These are phyloP conservation scores for Cervus canadensis DNA, from an alignment of 2,113 vertebrate genomes.

Conservation along the genomic window DNA sequence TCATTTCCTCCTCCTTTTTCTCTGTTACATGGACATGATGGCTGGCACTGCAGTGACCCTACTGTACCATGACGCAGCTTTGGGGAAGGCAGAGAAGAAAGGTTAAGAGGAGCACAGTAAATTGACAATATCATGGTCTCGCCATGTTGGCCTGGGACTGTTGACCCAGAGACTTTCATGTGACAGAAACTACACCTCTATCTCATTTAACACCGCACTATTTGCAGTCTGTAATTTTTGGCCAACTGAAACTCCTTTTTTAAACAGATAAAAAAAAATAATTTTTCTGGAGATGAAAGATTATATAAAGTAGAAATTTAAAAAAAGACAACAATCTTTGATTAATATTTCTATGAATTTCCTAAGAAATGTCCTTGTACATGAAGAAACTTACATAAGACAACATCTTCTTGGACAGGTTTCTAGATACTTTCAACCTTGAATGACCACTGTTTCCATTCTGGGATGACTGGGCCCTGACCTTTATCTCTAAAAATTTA, in stretches of 20 bases:
- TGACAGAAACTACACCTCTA: not conserved
- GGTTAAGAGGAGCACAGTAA: not conserved
- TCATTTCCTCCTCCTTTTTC: not conserved
- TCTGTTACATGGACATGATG: not conserved
- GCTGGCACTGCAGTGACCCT: not conserved
- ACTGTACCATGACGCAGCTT: not conserved
- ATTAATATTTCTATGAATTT: not conserved
- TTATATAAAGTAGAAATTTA: not conserved
- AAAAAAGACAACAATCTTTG: not conserved
- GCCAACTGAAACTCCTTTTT: not conserved
- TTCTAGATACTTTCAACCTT: not conserved
- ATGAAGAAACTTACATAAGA: not conserved
- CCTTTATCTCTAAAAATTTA: not conserved
- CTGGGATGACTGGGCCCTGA: not conserved
- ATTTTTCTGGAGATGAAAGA: not conserved
- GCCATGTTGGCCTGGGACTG: not conserved
- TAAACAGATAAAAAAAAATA: not conserved
- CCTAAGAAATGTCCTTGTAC: not conserved
- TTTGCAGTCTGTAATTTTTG: not conserved
- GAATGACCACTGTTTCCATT: not conserved
- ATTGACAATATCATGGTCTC: not conserved
- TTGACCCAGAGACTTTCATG: not conserved
- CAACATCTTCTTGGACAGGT: not conserved
- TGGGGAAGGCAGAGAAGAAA: not conserved
- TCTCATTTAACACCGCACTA: not conserved